Conservation (phyloP, 2,113 vertebrate species). For the Hippocampus abdominalis region DNA sequence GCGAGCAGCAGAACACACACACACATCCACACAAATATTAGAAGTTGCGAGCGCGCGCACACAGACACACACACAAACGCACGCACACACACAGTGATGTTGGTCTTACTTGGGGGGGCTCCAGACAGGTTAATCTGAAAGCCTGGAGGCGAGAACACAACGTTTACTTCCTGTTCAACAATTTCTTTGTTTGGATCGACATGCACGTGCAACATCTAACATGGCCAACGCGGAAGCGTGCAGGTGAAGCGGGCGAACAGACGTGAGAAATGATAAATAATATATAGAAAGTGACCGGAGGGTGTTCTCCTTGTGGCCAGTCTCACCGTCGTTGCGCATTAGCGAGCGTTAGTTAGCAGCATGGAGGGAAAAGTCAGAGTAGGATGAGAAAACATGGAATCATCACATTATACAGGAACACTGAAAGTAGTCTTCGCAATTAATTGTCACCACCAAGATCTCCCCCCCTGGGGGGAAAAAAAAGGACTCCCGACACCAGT, state of each 20-base stretch:
- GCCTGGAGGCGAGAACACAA: conserved; percentile 72
- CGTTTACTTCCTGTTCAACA: conserved; percentile 41
- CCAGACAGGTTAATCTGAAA: conserved; percentile 79
- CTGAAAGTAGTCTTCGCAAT: not conserved
- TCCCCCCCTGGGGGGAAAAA: not conserved
- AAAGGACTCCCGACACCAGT: too few species aligned
- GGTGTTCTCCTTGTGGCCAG: conserved; percentile 3
- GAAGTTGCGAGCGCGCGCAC: not conserved
- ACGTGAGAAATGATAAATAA: not conserved
- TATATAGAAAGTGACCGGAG: not conserved
- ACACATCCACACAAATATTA: not conserved
- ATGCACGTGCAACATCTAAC: conserved; percentile 7
- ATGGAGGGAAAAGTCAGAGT: conserved; percentile 41
- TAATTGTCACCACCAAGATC: too few species aligned
- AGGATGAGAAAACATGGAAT: conserved; percentile 3
- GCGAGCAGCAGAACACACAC: conserved; percentile 52
- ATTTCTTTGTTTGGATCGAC: not conserved
- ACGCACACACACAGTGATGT: conserved; percentile 22
- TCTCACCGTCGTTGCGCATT: conserved; percentile 71
- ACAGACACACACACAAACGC: not conserved
- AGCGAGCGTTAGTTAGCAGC: conserved; percentile 60
- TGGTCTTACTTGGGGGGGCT: conserved; percentile 75
- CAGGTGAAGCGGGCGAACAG: not conserved
- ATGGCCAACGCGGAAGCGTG: not conserved
- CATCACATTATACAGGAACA: not conserved